Conservation (phyloP, 2,797 vertebrate species). For the Gadopsis bispinosus region DNA sequence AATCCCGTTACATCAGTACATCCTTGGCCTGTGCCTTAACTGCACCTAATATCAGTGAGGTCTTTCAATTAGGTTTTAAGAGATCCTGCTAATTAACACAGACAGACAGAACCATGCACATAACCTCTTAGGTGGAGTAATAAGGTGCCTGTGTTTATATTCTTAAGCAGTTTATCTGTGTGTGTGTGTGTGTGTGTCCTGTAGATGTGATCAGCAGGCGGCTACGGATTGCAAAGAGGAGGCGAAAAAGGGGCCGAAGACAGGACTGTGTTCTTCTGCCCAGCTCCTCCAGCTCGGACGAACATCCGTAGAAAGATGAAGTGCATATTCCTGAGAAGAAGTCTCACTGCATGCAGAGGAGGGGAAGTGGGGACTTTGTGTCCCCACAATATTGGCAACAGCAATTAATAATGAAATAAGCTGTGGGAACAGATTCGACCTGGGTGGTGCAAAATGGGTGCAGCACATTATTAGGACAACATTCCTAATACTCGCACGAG, state of each 20-base stretch:
- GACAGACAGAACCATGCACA: neutral
- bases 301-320: conserved; percentile 43
- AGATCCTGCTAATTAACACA: neutral
- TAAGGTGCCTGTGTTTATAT: neutral
- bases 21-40: neutral
- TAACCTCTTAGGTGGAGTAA: neutral
- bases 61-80: neutral
- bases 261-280: conserved; percentile 80
- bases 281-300: conserved; percentile 80
- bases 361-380: neutral
- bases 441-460: neutral
- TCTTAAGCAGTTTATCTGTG: neutral
- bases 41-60: neutral
- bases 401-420: neutral
- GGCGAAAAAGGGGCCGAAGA: conserved; percentile 79
- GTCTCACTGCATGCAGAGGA: neutral
- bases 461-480: neutral
- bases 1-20: neutral
- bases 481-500: neutral
- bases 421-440: neutral
- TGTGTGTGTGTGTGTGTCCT: conserved; percentile 41
- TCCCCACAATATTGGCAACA: neutral
- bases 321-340: neutral
- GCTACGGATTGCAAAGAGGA: conserved; percentile 76
- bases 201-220: conserved; percentile 86